phyloP scores from a whole-genome alignment of 2,888 invertebrate genomes.

The Ametastegia equiseti region DNA sequence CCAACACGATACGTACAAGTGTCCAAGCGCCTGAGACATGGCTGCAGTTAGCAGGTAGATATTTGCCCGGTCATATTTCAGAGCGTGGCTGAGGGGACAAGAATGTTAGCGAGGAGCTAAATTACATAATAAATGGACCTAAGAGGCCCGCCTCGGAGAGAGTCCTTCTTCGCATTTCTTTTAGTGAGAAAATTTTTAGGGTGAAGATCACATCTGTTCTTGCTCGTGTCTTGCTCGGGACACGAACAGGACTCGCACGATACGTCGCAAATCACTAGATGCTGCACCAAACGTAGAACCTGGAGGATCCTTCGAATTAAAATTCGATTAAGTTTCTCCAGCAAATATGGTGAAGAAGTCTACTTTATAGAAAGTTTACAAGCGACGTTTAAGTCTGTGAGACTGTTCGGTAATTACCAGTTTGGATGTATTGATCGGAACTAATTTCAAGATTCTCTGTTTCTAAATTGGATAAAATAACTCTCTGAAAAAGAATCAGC shows the following conservation, averaged over 20 bases:
- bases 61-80: conserved; percentile 61
- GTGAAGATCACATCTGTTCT: conserved; percentile 30
- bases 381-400: neutral
- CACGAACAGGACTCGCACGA: neutral
- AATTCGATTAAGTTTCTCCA: neutral
- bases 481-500: neutral
- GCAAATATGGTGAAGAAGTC: neutral
- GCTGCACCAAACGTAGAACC: neutral
- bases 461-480: neutral
- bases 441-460: too few species aligned
- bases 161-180: conserved; percentile 32
- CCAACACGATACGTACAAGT: conserved; percentile 59
- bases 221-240: neutral
- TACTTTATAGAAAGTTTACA: neutral
- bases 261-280: neutral
- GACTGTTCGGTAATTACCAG: neutral
- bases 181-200: conserved; percentile 21
- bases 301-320: neutral
- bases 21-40: conserved; percentile 50
- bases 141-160: conserved; percentile 25
- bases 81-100: conserved; percentile 54
- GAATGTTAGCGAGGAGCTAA: conserved; percentile 59
- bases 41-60: conserved; percentile 59
- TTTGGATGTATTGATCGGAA: neutral
- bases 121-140: conserved; percentile 60